Conservation (phyloP, 2,113 vertebrate species). For the Melospiza georgiana region DNA sequence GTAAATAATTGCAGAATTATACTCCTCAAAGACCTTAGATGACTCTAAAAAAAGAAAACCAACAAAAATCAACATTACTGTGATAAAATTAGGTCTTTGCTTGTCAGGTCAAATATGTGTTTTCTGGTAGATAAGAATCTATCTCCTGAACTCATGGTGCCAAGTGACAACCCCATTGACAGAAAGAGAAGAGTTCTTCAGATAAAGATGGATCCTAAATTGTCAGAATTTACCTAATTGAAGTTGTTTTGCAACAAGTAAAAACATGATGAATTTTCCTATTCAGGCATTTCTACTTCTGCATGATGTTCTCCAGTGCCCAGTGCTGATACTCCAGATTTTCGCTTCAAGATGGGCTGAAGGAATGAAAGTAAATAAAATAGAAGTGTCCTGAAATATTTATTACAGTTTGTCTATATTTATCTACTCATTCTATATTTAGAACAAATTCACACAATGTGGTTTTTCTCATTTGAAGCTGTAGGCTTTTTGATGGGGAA, state of each 20-base stretch:
- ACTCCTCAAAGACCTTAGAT: background rate
- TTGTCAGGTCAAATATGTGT: background rate
- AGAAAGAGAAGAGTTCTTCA: background rate
- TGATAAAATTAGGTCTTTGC: slow-evolving; percentile 13
- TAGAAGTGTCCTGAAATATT: background rate
- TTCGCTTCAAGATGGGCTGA: background rate
- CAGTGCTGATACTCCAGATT: background rate
- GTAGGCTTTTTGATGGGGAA: background rate
- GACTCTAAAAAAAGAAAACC: background rate
- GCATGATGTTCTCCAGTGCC: background rate
- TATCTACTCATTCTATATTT: background rate
- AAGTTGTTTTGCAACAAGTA: background rate
- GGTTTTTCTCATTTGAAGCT: background rate
- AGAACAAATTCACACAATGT: background rate
- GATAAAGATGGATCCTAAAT: background rate
- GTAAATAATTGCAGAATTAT: slow-evolving; percentile 4
- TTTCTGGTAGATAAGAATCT: background rate
- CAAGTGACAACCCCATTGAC: background rate
- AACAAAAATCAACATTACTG: background rate
- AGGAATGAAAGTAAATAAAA: background rate
- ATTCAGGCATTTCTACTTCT: background rate
- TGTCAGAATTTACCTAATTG: background rate
- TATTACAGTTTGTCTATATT: background rate
- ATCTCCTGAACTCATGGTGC: background rate
- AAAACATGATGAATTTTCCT: background rate